Percentiles rank a stretch among this genome's conserved stretches.
These are phyloP conservation scores for Tipula lateralis DNA, from an alignment of 2,888 invertebrate species.

Conservation along the genomic window DNA sequence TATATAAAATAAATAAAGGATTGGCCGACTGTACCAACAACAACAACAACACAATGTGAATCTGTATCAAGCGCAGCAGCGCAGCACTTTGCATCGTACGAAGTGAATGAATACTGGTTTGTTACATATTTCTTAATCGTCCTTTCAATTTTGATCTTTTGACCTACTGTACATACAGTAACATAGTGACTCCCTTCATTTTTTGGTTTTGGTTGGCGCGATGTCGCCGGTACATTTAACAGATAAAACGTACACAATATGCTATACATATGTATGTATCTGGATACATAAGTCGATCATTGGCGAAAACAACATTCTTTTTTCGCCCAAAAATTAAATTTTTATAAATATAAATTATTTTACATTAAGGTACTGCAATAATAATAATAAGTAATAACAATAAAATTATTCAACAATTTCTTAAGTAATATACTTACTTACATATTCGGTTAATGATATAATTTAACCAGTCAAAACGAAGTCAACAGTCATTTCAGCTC, in stretches of 20 bases:
- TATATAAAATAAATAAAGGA: not conserved
- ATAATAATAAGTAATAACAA: conserved; percentile 3
- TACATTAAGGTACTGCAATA: not conserved
- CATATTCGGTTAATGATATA: not conserved
- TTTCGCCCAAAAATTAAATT: not conserved
- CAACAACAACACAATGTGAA: not conserved
- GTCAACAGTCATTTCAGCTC: not conserved
- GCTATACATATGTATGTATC: not conserved
- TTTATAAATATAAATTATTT: not conserved
- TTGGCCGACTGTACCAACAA: not conserved
- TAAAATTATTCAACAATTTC: conserved; percentile 5
- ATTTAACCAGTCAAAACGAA: not conserved
- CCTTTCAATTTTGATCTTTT: conserved; percentile 5
- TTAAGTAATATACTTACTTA: conserved; percentile 13
- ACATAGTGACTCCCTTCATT: conserved; percentile 20
- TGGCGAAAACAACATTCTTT: conserved; percentile 15
- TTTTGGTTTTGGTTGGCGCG: not conserved
- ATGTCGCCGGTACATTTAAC: not conserved
- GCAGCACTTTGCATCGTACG: not conserved
- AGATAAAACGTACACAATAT: not conserved
- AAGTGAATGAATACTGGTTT: not conserved
- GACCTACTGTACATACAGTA: not conserved
- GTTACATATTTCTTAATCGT: conserved; percentile 7
- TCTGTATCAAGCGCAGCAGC: not conserved
- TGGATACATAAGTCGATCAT: too few relatives aligned